Evolutionary conservation across 2,797 vertebrate species (phyloP).

Genomic region (Falco peregrinus): DNA sequence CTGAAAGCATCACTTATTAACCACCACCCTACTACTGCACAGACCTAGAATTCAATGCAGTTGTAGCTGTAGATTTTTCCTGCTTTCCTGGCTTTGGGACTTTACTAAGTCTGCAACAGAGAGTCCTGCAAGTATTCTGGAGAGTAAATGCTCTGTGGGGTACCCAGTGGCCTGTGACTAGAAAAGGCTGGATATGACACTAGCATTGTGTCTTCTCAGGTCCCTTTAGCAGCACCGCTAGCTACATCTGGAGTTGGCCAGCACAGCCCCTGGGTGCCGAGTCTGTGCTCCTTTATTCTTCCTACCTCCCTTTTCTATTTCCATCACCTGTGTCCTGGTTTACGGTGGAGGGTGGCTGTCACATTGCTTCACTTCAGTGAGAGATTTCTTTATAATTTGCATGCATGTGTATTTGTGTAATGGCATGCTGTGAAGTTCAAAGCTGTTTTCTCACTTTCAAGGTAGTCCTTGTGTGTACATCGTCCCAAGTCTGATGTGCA

Average conservation of each 20-base stretch:
- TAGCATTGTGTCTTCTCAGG: background rate
- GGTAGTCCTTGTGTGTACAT: background rate
- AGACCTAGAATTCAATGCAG: background rate
- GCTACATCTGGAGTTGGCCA: background rate
- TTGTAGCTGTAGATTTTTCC: background rate
- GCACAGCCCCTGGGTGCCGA: background rate
- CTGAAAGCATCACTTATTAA: background rate
- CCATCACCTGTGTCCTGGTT: conserved; percentile 6
- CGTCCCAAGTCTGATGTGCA: conserved; percentile 42
- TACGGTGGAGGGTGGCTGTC: background rate
- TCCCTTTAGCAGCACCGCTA: background rate
- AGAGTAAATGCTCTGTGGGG: background rate
- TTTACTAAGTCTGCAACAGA: background rate
- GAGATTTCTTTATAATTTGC: background rate
- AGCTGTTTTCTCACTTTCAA: conserved; percentile 57
- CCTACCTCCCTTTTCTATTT: background rate
- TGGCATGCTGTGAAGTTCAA: background rate
- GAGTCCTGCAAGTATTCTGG: background rate
- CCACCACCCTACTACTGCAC: background rate
- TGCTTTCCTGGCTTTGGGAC: background rate
- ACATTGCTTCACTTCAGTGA: background rate
- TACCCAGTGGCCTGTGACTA: background rate
- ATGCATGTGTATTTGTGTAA: background rate
- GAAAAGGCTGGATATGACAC: background rate
- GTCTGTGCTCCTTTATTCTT: fast-evolving